Evolutionary conservation across 30 jellyfish, hydroid and myxozoan species (phyloP), one percentile per base, ranked within the genome.

Genomic region (Aurelia aurita complex sp. Pacific): DNA sequence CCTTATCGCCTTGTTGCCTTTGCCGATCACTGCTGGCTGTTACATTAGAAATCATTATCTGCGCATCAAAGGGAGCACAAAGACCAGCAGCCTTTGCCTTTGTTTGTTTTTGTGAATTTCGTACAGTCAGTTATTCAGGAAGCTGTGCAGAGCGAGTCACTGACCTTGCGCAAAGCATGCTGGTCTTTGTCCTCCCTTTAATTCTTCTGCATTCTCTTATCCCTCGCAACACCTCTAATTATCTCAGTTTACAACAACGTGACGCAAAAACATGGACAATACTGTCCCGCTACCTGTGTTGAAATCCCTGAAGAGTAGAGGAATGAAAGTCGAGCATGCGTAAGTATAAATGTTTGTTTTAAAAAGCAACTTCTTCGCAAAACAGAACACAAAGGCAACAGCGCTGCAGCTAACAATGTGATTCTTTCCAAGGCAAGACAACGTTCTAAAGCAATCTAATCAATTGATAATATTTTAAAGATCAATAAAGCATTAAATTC

Each of bases 381-480:
- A 67, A 67, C 43, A 67, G 14, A 67, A 35, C 43, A 15, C 43
- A 35, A 67, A 67, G 76, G 76, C 76, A 67, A 67, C 76, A 67
- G 76, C 76, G 76, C 14, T 15, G 76, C 76, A 67, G 76, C 76
- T 67, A 67, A 67, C 76, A 67, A 67, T 15, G 43, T 67, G 13
- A 67, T 67, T 67, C 76, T 67, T 67, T 67, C 43, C 14, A 67
- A 67, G 76, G 76, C 76, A 67, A 67, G 76, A 35, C 76, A 67
- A 67, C 76, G 76, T 67, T 67, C 4, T 51, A 15, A 67, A 2
- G 53, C 13, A 67, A 67, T 4, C 43, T 51, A 65, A 38, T 4
- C 50, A 38, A 67, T 15, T 67, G 76, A 35, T 65, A 65, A 65
- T 65, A 29, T 2, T 15, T 67, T 5, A 67, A 67, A 67, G 76